Evolutionary conservation across 2,113 vertebrate genomes (phyloP).

Genomic region (Pongo abelii): DNA sequence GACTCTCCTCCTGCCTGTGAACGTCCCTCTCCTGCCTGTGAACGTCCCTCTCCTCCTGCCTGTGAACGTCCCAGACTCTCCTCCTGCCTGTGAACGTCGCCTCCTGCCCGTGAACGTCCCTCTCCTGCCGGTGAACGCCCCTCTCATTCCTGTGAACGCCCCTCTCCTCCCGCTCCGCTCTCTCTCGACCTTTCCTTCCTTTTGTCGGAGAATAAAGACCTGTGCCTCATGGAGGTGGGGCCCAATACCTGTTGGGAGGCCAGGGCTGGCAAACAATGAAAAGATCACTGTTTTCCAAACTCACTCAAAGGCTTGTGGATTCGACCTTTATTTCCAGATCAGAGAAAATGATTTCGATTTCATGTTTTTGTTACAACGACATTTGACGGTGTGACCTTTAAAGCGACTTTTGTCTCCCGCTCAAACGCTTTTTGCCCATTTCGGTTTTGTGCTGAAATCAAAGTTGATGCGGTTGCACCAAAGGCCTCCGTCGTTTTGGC

Average conservation of each 20-base stretch:
- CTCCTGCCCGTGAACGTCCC: too few relatives aligned
- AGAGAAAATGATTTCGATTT: background rate
- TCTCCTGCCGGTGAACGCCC: too few relatives aligned
- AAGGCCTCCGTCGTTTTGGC: background rate
- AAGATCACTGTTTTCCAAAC: background rate
- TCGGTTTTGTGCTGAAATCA: background rate
- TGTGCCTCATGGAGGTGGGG: accelerated
- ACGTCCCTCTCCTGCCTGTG: too few relatives aligned
- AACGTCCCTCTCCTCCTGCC: too few relatives aligned
- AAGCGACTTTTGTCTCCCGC: background rate
- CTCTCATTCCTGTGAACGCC: background rate
- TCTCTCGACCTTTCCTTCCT: background rate
- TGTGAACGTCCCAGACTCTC: too few relatives aligned
- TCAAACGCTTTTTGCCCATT: background rate
- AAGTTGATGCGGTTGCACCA: background rate
- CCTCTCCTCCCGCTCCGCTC: background rate
- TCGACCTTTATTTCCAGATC: background rate
- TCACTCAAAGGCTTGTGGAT: background rate
- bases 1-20: too few relatives aligned
- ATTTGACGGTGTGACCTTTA: background rate
- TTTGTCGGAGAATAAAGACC: background rate
- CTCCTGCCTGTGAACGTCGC: too few relatives aligned
- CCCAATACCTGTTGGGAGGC: background rate
- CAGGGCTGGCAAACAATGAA: accelerated
- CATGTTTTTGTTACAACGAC: background rate